These are phyloP conservation scores for Danio kyathit DNA, from an alignment of 2,797 vertebrate genomes.

Conservation along the genomic window DNA sequence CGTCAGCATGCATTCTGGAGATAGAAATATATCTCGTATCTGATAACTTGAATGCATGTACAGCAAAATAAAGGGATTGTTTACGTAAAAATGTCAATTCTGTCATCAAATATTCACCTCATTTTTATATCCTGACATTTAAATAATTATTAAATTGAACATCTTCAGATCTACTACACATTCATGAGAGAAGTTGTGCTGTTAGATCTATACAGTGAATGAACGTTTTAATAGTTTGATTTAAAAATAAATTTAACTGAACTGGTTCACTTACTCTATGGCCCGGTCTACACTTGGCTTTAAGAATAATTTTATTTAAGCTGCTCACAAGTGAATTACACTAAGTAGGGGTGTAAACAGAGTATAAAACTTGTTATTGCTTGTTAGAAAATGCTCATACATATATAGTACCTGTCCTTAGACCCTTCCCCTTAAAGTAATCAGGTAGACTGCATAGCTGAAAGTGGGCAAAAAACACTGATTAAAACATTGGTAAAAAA, in stretches of 20 bases:
- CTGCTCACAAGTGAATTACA: no score
- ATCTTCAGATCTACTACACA: background rate
- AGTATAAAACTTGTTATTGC: no score
- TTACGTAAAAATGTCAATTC: background rate
- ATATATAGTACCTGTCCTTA: no score
- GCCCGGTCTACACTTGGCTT: no score
- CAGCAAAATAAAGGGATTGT: background rate
- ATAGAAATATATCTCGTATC: background rate
- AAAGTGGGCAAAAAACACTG: no score
- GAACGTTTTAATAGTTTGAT: background rate
- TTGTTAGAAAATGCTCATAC: no score
- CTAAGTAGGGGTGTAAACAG: no score
- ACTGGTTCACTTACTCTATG: background rate
- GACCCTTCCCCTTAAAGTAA: no score
- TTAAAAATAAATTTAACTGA: background rate
- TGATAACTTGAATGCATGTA: background rate
- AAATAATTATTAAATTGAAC: background rate
- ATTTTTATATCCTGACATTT: background rate
- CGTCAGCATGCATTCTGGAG: conserved; percentile 57
- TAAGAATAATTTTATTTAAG: no score
- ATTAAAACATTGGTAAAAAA: no score
- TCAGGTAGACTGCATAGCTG: no score
- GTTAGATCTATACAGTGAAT: background rate
- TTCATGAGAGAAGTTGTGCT: background rate
- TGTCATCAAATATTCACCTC: background rate